Evolutionary conservation across 2,888 invertebrate species (phyloP).

Genomic region (Drosophila monieri): DNA sequence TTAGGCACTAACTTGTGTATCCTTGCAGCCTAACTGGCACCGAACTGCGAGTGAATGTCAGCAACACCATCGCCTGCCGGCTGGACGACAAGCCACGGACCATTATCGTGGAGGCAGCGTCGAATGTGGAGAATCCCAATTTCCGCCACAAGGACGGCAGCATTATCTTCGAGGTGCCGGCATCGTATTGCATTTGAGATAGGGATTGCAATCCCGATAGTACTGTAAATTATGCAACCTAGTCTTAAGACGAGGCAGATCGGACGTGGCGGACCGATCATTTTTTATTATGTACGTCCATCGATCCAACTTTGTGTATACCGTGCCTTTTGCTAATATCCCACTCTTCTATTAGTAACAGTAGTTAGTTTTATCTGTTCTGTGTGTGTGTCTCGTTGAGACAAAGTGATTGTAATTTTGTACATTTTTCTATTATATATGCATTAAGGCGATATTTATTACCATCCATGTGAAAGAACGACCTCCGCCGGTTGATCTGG

Average conservation of each 20-base stretch:
- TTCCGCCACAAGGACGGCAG: slow-evolving; percentile 81
- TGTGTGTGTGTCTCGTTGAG: slow-evolving; percentile 26
- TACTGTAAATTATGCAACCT: slow-evolving; percentile 59
- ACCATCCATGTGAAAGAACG: slow-evolving; percentile 30
- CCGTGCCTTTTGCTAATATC: slow-evolving; percentile 34
- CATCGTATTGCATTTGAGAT: slow-evolving; percentile 81
- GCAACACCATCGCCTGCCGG: slow-evolving; percentile 91
- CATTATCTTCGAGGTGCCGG: slow-evolving; percentile 83
- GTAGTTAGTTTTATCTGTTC: slow-evolving; percentile 33
- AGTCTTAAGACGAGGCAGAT: neutral
- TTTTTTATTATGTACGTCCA: slow-evolving; percentile 17
- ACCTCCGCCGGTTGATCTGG: slow-evolving; percentile 52
- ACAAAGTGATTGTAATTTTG: slow-evolving; percentile 39
- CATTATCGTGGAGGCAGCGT: slow-evolving; percentile 81
- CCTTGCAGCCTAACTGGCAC: slow-evolving; percentile 87
- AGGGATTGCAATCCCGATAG: slow-evolving; percentile 1
- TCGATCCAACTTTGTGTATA: slow-evolving; percentile 36
- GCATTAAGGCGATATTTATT: slow-evolving; percentile 49
- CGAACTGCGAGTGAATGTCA: slow-evolving; percentile 89
- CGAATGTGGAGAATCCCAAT: slow-evolving; percentile 81
- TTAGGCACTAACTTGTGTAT: neutral
- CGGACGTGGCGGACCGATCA: neutral
- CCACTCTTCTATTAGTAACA: slow-evolving; percentile 33
- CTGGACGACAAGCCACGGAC: slow-evolving; percentile 91
- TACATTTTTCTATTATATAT: slow-evolving; percentile 52